Evolutionary conservation across 2,888 invertebrate genomes (phyloP).

Genomic region (Dryococelus australis): DNA sequence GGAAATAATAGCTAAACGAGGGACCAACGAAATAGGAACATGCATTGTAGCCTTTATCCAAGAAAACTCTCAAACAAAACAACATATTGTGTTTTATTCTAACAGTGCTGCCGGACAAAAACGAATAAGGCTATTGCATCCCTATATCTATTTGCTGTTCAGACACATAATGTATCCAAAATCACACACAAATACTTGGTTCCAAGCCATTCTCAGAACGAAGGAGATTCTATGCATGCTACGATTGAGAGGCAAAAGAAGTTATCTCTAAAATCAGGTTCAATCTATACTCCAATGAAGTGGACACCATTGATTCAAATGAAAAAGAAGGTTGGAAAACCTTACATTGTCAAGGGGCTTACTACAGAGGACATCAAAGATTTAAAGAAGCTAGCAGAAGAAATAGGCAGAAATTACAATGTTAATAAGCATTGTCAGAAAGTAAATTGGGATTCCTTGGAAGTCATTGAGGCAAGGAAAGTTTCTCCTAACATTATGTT

Average conservation of each 20-base stretch:
- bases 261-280: not conserved
- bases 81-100: not conserved
- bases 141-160: not conserved
- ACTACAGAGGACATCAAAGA: not conserved
- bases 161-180: not conserved
- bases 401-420: too few species aligned
- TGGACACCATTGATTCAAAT: not conserved
- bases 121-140: not conserved
- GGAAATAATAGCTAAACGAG: not conserved
- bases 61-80: not conserved
- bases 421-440: not conserved
- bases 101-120: too few species aligned
- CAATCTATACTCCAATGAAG: not conserved
- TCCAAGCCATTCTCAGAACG: not conserved
- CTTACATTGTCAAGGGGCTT: not conserved
- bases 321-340: not conserved
- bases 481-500: not conserved
- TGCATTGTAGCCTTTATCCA: not conserved
- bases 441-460: not conserved
- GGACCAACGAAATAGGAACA: not conserved
- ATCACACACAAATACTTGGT: slow-evolving; percentile 2
- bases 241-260: not conserved
- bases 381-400: too few species aligned
- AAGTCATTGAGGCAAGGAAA: not conserved
- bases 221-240: not conserved